Evolutionary conservation across 1,140 invertebrate genomes (phyloP).

Genomic region (Drosophila ercepeae): DNA sequence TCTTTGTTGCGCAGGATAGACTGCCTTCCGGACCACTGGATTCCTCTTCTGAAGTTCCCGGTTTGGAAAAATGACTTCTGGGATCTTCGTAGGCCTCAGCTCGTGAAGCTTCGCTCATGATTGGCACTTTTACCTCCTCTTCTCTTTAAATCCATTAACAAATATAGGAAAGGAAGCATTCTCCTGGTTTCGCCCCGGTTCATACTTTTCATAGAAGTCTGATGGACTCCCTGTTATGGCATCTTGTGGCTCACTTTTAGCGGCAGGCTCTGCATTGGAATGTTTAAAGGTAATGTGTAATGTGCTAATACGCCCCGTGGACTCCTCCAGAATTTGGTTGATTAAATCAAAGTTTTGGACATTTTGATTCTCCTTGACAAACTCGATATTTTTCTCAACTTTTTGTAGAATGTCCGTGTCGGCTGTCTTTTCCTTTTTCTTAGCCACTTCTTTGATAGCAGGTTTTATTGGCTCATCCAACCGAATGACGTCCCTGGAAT

Average conservation of each 20-base stretch:
- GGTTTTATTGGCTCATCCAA: slow-evolving; percentile 39
- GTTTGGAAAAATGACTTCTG: slow-evolving; percentile 56
- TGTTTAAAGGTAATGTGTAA: slow-evolving; percentile 70
- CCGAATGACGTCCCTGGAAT: slow-evolving; percentile 55
- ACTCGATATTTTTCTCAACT: slow-evolving; percentile 64
- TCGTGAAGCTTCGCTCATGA: slow-evolving; percentile 63
- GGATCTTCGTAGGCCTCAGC: slow-evolving; percentile 63
- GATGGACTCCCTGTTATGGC: slow-evolving; percentile 51
- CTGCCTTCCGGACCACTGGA: background rate
- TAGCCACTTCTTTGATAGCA: background rate
- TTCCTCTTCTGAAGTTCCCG: background rate
- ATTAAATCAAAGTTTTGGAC: slow-evolving; percentile 72
- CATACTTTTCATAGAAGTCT: slow-evolving; percentile 59
- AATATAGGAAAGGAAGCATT: slow-evolving; percentile 56
- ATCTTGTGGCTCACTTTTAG: background rate
- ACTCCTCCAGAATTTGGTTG: slow-evolving; percentile 62
- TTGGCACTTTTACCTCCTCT: slow-evolving; percentile 62
- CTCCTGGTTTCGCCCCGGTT: slow-evolving; percentile 1
- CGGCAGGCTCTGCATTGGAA: slow-evolving; percentile 46
- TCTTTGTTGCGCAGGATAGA: slow-evolving; percentile 72
- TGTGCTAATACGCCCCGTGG: slow-evolving; percentile 51
- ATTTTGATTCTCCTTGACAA: slow-evolving; percentile 69
- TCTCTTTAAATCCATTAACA: slow-evolving; percentile 68
- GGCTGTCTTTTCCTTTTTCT: slow-evolving; percentile 5
- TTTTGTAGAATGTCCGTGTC: slow-evolving; percentile 55